These are phyloP conservation scores for Microctonus brassicae DNA, from an alignment of 2,888 invertebrate species.

Conservation along the genomic window DNA sequence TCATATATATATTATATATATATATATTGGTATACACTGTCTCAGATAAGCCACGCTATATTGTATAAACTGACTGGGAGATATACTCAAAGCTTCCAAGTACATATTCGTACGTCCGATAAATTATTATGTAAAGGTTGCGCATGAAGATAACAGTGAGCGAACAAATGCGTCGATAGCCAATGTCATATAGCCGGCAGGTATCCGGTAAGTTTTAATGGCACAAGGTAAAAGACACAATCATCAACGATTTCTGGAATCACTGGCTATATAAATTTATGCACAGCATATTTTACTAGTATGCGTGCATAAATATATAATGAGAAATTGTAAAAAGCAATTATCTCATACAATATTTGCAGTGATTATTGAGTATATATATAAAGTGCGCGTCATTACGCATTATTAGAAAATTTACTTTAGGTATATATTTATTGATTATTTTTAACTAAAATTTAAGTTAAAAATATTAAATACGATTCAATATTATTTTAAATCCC, in stretches of 20 bases:
- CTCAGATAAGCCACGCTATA: no score
- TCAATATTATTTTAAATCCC: not conserved
- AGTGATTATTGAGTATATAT: not conserved
- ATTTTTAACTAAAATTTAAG: not conserved
- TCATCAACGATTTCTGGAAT: conserved; percentile 18
- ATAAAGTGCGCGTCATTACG: no score
- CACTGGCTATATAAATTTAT: not conserved
- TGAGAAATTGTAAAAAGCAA: not conserved
- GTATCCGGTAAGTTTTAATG: conserved; percentile 35
- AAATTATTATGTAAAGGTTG: conserved; percentile 47
- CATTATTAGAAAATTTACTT: not conserved
- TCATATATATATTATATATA: conserved; percentile 18
- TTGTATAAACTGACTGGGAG: no score
- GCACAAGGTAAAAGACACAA: conserved; percentile 28
- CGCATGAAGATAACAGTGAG: conserved; percentile 35
- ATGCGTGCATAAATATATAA: not conserved
- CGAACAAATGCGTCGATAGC: conserved; percentile 16
- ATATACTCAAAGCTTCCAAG: conserved; percentile 23
- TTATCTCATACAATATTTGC: not conserved
- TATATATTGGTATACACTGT: no score
- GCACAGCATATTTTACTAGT: no score
- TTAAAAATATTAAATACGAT: not conserved
- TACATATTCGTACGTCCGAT: conserved; percentile 38
- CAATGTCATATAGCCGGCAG: conserved; percentile 28
- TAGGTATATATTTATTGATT: no score